Evolutionary conservation across 2,888 invertebrate genomes (phyloP), one percentile per base, ranked within the genome.

Genomic region (Diarsia rubi): DNA sequence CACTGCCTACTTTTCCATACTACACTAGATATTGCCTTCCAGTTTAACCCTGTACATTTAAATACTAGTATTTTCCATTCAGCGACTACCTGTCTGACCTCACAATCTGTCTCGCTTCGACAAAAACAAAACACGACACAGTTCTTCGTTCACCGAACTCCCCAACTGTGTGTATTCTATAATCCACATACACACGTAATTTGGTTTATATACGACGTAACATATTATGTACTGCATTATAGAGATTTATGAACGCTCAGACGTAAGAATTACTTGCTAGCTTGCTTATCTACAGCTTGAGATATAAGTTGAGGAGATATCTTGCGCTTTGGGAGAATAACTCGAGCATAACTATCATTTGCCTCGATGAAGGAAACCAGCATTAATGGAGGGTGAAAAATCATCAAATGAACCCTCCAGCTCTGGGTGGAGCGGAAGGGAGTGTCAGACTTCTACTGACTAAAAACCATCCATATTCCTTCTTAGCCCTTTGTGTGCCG

Each of bases 171-270:
- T 66, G 66, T 78, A 49, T n/a, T 44, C 14, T 42, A 54, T 74
- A 74, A 63, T 74, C 62, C 75, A 74, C 54, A 24, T n/a, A 63
- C 47, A 74, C 21, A 62, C n/a, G 62, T 81, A 63, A 78, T 81
- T 74, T 75, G 47, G 62, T 57, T 54, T 78, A 80, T 66, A 66
- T 62, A 81, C 66, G 63, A 59, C 37, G 47, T 27, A 47, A 44
- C 24, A 44, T 62, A 2, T 54, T 54, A 62, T 27, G n/a, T 81
- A 37, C 54, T 66, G 66, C 81, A 44, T 62, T 78, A 74, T 62
- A 54, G 42, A 81, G 81, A 78, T 78, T 81, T 81, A 81, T 57
- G n/a, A 11, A n/a, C 49, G 9, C 47, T 64, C 60, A 45, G 19
- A 74, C 62, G 31, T 24, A 54, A 21, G 62, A 78, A 62, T 75